These are phyloP conservation scores for Anabacerthia variegaticeps DNA, from an alignment of 2,797 vertebrate species.

Conservation along the genomic window DNA sequence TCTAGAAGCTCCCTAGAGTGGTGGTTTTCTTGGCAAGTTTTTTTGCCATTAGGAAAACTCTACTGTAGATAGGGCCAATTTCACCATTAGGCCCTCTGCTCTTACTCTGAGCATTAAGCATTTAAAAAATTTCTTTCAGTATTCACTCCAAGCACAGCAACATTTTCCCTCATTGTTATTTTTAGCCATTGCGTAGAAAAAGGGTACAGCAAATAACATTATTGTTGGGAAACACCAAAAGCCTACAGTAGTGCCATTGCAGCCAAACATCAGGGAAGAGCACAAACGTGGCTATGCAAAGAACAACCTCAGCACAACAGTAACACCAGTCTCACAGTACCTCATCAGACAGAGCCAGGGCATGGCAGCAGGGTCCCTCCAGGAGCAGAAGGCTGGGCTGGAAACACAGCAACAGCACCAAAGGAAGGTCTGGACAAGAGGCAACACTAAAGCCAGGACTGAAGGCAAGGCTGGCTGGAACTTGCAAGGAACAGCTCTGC, in stretches of 20 bases:
- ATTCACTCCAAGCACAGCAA: not conserved
- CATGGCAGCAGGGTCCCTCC: not conserved
- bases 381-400: not conserved
- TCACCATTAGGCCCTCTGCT: not conserved
- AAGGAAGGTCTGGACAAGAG: accelerated
- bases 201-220: accelerated
- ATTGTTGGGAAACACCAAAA: not conserved
- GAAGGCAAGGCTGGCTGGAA: accelerated
- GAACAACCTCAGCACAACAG: accelerated
- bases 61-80: not conserved
- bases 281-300: accelerated
- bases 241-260: accelerated
- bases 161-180: accelerated
- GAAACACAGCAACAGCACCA: accelerated
- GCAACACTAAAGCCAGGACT: accelerated
- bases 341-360: accelerated
- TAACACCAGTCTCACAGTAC: accelerated
- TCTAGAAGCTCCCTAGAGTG: not conserved
- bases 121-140: not conserved
- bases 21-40: not conserved
- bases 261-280: not conserved
- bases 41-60: not conserved
- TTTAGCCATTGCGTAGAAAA: not conserved
- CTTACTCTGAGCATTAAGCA: not conserved
- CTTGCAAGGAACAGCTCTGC: accelerated